Conservation (phyloP, 2,113 vertebrate genomes). For the Lophotis ruficrista region DNA sequence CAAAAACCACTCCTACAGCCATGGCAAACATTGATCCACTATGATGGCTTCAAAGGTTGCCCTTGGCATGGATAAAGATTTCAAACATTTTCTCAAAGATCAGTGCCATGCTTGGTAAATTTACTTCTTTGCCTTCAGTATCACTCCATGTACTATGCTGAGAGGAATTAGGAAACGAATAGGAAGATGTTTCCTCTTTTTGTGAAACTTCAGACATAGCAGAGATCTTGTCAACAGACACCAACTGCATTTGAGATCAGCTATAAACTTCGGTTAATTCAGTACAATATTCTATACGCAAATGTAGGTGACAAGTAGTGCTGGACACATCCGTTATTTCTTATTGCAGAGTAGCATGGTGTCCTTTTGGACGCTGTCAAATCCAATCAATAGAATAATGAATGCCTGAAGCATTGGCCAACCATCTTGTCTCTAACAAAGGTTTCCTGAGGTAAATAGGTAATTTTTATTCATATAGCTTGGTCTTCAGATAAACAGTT, state of each 20-base stretch:
- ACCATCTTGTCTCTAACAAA: not conserved
- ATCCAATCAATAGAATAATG: not conserved
- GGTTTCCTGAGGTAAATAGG: not conserved
- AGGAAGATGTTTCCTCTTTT: not conserved
- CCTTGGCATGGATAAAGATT: not conserved
- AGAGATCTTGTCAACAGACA: not conserved
- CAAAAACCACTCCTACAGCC: accelerated
- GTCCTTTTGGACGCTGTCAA: slow-evolving; percentile 13
- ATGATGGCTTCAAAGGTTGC: not conserved
- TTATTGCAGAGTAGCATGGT: not conserved
- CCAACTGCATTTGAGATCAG: not conserved
- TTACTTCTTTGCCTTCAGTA: not conserved
- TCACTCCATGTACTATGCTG: not conserved
- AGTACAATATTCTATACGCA: not conserved
- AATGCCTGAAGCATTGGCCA: not conserved
- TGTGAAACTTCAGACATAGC: not conserved
- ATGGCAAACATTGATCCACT: not conserved
- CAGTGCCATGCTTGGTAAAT: not conserved
- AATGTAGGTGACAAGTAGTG: not conserved
- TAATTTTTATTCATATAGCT: not conserved
- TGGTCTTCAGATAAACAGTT: not conserved
- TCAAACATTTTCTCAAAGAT: not conserved
- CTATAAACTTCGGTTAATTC: not conserved
- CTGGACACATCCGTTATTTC: not conserved
- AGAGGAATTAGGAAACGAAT: not conserved